Percentiles rank a stretch among this genome's conserved stretches.
phyloP scores from a whole-genome alignment of 2,888 invertebrate species.

The Ganaspis brasiliensis region DNA sequence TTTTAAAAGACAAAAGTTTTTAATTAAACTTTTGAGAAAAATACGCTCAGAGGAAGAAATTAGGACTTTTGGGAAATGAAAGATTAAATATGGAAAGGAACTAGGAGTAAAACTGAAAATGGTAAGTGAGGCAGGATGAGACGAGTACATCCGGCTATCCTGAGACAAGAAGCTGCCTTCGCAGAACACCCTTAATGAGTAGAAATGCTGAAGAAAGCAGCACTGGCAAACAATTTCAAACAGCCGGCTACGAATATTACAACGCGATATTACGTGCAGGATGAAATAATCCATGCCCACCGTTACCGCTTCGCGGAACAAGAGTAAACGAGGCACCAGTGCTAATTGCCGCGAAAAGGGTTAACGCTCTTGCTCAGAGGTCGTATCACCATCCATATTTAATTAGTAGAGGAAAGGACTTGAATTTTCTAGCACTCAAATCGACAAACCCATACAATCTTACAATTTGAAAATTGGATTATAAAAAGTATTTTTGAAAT shows the following conservation, averaged over 20 bases:
- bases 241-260: constrained; percentile 78
- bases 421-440: neutral
- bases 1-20: neutral
- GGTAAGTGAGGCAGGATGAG: neutral
- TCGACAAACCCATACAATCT: constrained; percentile 30
- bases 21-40: neutral
- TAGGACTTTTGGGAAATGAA: neutral
- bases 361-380: constrained; percentile 70
- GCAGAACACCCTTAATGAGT: constrained; percentile 61
- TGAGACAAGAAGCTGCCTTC: constrained; percentile 37
- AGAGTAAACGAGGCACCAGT: constrained; percentile 75
- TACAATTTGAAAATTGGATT: neutral
- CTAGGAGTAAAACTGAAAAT: neutral
- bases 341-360: constrained; percentile 78
- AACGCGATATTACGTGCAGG: constrained; percentile 76
- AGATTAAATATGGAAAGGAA: neutral
- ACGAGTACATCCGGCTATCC: neutral
- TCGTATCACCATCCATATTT: constrained; percentile 76
- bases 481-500: too few species aligned
- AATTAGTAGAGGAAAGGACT: constrained; percentile 68
- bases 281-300: constrained; percentile 76
- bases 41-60: neutral
- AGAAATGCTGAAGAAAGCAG: constrained; percentile 63
- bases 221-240: constrained; percentile 75
- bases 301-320: constrained; percentile 72